A percentile compares a stretch with the other conserved stretches of the same genome.
Evolutionary conservation across 2,113 vertebrate genomes (phyloP).

Genomic region (Pelvicachromis taeniatus): DNA sequence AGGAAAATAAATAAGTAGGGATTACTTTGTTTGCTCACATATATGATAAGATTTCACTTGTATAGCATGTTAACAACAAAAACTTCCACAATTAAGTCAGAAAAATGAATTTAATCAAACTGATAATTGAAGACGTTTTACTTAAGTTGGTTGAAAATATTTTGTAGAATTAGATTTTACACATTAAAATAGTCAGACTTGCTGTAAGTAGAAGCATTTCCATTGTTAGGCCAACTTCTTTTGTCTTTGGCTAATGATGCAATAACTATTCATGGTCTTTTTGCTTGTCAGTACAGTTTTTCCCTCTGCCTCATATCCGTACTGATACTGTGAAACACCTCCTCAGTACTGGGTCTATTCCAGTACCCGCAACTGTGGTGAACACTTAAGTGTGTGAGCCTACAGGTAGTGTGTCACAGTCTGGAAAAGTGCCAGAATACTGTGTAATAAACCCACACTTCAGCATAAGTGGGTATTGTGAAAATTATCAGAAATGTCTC

Average conservation of each 20-base stretch:
- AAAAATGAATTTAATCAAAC: background rate
- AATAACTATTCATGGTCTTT: background rate
- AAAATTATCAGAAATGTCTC: background rate
- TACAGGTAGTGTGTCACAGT: background rate
- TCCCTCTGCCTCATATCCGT: background rate
- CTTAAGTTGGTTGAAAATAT: background rate
- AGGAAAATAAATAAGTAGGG: background rate
- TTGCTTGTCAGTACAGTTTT: background rate
- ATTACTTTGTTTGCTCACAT: background rate
- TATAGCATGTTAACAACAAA: background rate
- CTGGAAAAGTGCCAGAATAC: background rate
- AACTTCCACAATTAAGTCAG: background rate
- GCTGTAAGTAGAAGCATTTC: background rate
- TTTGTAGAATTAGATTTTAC: background rate
- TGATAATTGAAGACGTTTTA: background rate
- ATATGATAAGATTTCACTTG: background rate
- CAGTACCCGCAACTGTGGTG: background rate
- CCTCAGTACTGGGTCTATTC: background rate
- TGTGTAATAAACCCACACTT: background rate
- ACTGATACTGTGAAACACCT: background rate
- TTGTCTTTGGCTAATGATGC: background rate
- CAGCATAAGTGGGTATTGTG: background rate
- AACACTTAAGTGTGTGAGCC: background rate
- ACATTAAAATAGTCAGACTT: background rate
- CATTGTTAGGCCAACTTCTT: background rate